Base-by-base conservation (phyloP, 2,888 invertebrate species). In the Cylloceria caligata region DNA sequence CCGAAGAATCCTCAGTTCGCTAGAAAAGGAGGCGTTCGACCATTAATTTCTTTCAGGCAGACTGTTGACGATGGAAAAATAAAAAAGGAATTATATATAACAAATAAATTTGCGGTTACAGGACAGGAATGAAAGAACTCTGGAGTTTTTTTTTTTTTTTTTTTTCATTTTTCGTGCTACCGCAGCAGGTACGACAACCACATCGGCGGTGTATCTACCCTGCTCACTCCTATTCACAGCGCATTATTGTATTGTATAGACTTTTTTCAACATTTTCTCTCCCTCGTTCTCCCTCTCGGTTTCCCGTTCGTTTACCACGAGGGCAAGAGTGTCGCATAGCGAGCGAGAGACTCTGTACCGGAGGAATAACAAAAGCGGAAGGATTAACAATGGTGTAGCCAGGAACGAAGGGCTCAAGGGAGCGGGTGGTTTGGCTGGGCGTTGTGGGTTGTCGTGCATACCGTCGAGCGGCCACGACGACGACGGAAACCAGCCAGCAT, bases 341-440 rank as follows among this genome's bases (percentile, higher is more conserved):
- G n/a, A 45, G 30, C 30, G 30, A 57, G n/a, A 65, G 55, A 42
- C 69, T 52, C 52, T 49, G 67, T 62, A 62, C 62, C 30, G 68
- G 24, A 71, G 71, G 71, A 75, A 80, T 69, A 83, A 83, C 83
- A 83, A 80, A 80, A 76, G 82, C 78, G 64, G 39, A 72, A 82
- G 82, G 65, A 82, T 82, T 79, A 82, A 82, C 82, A 80, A 80
- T 83, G 80, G 71, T 39, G n/a, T n/a, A 16, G 64, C 36, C 39
- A 67, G 60, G 77, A 69, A 68, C 36, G 62, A 72, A 64, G 73
- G 72, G 81, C 60, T 42, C 13, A 34, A 42, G 49, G 39, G 34
- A 39, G 55, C 7, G 34, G 52, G 21, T 1, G 55, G 27, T 71
- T 30, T 36, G 24, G 39, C n/a, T 55, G 42, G 34, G 60, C 16